Conservation (phyloP, 2,888 invertebrate species). For the Noctua fimbriata region DNA sequence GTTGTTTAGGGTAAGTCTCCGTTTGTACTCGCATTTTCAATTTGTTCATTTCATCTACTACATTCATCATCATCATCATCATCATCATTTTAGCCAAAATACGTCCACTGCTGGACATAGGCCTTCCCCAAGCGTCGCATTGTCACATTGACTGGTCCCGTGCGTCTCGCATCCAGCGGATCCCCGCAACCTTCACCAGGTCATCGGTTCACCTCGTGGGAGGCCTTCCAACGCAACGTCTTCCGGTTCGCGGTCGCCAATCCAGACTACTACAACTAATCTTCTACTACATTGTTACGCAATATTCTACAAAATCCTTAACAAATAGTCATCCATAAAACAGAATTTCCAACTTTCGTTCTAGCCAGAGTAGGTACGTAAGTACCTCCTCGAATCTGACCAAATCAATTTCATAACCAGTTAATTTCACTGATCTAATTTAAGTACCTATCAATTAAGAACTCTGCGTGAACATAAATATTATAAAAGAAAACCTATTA, state of each 20-base stretch:
- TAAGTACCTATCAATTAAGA: constrained; percentile 38
- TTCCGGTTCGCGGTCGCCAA: too few species aligned
- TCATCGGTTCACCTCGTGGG: too few species aligned
- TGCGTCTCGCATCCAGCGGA: too few species aligned
- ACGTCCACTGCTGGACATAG: too few species aligned
- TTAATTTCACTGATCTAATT: constrained; percentile 41
- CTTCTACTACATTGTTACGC: background rate
- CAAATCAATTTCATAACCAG: constrained; percentile 47
- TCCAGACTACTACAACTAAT: too few species aligned
- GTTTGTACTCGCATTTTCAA: background rate
- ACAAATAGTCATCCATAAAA: background rate
- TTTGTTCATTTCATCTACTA: background rate
- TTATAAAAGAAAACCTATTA: constrained; percentile 34
- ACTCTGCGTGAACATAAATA: constrained; percentile 9
- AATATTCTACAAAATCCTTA: background rate
- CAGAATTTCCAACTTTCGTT: background rate
- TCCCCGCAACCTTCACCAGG: too few species aligned
- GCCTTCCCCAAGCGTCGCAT: too few species aligned
- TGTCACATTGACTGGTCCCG: too few species aligned
- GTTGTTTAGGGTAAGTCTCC: constrained; percentile 5
- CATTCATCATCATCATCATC: too few species aligned
- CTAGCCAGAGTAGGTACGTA: background rate
- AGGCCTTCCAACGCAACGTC: too few species aligned
- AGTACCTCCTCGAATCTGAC: background rate
- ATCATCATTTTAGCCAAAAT: too few species aligned